Conservation (phyloP, 1,140 invertebrate genomes). For the Nylanderia fulva region DNA sequence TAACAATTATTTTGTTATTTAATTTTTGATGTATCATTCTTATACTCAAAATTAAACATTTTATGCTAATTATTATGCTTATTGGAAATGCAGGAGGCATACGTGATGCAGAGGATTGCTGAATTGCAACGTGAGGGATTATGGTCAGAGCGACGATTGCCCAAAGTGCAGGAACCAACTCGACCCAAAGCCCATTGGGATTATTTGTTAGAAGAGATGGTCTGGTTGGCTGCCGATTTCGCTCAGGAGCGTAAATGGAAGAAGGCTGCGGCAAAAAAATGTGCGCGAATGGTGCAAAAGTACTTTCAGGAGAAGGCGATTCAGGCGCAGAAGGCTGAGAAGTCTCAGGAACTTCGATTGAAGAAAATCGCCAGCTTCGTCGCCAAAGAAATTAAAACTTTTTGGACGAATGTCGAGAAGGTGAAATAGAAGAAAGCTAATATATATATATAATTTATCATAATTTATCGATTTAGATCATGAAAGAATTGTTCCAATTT, state of each 20-base stretch:
- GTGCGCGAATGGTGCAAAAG: constrained; percentile 96
- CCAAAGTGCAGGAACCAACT: constrained; percentile 96
- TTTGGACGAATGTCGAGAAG: constrained; percentile 99
- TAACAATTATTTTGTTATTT: constrained; percentile 4
- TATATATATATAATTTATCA: neutral
- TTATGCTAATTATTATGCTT: neutral
- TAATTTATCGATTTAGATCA: constrained; percentile 20
- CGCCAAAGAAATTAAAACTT: constrained; percentile 97
- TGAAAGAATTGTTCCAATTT: constrained; percentile 21
- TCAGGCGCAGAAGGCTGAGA: constrained; percentile 95
- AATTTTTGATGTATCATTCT: neutral
- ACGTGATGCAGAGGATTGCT: constrained; percentile 95
- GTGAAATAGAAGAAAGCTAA: constrained; percentile 80
- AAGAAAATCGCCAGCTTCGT: constrained; percentile 95
- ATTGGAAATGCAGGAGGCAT: constrained; percentile 90
- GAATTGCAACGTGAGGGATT: constrained; percentile 96
- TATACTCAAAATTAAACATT: constrained; percentile 2
- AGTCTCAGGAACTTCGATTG: constrained; percentile 95
- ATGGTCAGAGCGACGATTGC: constrained; percentile 96
- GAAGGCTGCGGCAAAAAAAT: constrained; percentile 97
- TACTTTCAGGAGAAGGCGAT: constrained; percentile 97
- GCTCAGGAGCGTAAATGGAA: constrained; percentile 99
- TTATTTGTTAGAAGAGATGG: constrained; percentile 99
- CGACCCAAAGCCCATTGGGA: constrained; percentile 99
- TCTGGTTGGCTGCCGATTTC: constrained; percentile 99